Evolutionary conservation across 2,888 invertebrate species (phyloP).

Genomic region (Acleris sparsana): DNA sequence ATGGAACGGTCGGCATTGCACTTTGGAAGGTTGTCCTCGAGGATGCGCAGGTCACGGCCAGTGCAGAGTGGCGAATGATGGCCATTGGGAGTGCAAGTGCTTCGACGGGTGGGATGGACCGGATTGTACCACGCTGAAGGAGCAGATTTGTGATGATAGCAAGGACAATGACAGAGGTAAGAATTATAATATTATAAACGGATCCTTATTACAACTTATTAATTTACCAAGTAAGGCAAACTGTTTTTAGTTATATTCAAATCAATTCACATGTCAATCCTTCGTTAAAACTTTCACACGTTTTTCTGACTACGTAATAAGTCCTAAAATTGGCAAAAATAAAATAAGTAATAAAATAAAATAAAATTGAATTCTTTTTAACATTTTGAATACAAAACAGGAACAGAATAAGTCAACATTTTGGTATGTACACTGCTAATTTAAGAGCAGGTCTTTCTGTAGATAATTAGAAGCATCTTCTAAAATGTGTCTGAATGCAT

Average conservation of each 20-base stretch:
- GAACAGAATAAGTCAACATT: too few relatives aligned
- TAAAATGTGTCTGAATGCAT: conserved; percentile 37
- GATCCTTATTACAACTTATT: not conserved
- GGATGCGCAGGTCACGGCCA: conserved; percentile 96
- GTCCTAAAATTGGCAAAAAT: too few relatives aligned
- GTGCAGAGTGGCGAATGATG: conserved; percentile 92
- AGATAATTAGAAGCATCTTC: conserved; percentile 6
- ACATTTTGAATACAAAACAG: too few relatives aligned
- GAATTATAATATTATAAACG: not conserved
- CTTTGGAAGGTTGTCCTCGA: conserved; percentile 95
- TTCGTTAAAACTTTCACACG: too few relatives aligned
- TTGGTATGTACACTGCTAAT: too few relatives aligned
- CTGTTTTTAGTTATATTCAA: not conserved
- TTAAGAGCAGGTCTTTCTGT: too few relatives aligned
- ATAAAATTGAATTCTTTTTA: too few relatives aligned
- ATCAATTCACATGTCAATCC: too few relatives aligned
- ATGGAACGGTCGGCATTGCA: conserved; percentile 99
- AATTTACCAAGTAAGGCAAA: not conserved
- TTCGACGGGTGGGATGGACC: conserved; percentile 97
- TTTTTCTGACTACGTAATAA: too few relatives aligned
- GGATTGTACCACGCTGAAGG: conserved; percentile 96
- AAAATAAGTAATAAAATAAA: too few relatives aligned
- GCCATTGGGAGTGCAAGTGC: conserved; percentile 97
- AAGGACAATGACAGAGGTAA: conserved; percentile 98
- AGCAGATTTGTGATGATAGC: conserved; percentile 96